These are phyloP conservation scores for Agrotis clavis DNA, from an alignment of 2,888 invertebrate genomes.

Conservation along the genomic window DNA sequence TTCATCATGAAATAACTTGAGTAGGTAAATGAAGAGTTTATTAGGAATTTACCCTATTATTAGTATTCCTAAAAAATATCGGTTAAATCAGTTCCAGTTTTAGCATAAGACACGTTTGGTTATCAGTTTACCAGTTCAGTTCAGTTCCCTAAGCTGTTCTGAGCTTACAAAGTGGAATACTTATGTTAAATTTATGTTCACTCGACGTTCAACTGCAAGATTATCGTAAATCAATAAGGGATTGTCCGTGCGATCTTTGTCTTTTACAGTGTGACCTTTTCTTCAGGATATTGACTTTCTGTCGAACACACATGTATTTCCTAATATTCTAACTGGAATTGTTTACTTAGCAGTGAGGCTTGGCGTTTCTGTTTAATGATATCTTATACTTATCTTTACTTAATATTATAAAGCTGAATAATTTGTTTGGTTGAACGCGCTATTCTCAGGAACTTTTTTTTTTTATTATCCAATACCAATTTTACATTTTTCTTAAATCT, in stretches of 20 bases:
- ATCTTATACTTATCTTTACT: no score
- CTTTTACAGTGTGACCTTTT: neutral
- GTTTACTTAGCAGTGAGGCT: no score
- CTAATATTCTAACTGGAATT: no score
- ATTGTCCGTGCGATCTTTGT: slow-evolving; percentile 3
- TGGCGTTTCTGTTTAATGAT: no score
- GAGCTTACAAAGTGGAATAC: slow-evolving; percentile 45
- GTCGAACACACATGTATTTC: no score
- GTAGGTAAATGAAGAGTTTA: neutral
- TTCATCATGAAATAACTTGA: neutral
- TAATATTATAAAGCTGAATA: no score
- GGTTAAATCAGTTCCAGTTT: slow-evolving; percentile 17
- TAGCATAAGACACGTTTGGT: slow-evolving; percentile 37
- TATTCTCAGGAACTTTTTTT: no score
- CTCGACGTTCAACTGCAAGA: slow-evolving; percentile 24
- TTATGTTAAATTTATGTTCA: slow-evolving; percentile 51
- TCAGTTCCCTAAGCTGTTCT: slow-evolving; percentile 21
- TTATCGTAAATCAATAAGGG: slow-evolving; percentile 38
- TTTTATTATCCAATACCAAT: no score
- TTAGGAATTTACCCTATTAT: slow-evolving; percentile 3
- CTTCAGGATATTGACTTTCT: neutral
- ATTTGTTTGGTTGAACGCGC: no score
- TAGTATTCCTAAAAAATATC: slow-evolving; percentile 5
- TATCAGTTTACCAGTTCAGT: slow-evolving; percentile 20
- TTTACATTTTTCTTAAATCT: no score